These are phyloP conservation scores for Pelobates cultripes DNA, from an alignment of 2,797 vertebrate genomes.

Conservation along the genomic window DNA sequence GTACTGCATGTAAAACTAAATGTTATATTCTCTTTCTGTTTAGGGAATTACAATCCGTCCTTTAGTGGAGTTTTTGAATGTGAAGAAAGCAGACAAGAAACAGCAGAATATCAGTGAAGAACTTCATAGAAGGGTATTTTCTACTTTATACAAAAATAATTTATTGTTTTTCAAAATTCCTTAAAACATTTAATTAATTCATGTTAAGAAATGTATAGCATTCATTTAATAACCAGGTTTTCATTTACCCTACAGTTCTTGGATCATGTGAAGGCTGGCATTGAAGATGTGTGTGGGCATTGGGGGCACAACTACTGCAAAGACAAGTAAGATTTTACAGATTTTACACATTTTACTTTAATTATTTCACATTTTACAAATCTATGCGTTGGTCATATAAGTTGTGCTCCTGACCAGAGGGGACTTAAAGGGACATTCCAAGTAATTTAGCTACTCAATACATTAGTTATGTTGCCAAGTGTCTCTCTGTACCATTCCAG, in stretches of 20 bases:
- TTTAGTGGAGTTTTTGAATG: conserved; percentile 89
- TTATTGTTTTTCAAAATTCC: too few species aligned
- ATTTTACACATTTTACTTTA: not conserved
- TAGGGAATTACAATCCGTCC: conserved; percentile 95
- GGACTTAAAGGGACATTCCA: too few species aligned
- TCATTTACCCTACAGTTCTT: conserved; percentile 80
- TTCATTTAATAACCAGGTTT: not conserved
- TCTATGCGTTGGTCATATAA: too few species aligned
- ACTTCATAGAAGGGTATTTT: conserved; percentile 86
- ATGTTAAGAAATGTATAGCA: too few species aligned
- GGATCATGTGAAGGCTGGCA: conserved; percentile 90
- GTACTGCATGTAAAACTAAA: too few species aligned
- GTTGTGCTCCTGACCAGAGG: too few species aligned
- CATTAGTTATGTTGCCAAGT: too few species aligned
- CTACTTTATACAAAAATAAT: too few species aligned
- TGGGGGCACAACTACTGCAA: conserved; percentile 98
- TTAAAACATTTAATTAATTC: too few species aligned
- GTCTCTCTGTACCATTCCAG: too few species aligned
- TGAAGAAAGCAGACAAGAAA: conserved; percentile 89
- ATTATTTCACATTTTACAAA: too few species aligned
- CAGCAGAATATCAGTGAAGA: conserved; percentile 89
- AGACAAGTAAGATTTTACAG: conserved; percentile 86
- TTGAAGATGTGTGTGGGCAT: conserved; percentile 96
- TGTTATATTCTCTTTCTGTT: not conserved
- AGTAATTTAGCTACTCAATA: too few species aligned